Evolutionary conservation across 64 coral and sea anemone species (phyloP), one percentile per base, ranked within the genome.

Genomic region (Montipora capricornis): DNA sequence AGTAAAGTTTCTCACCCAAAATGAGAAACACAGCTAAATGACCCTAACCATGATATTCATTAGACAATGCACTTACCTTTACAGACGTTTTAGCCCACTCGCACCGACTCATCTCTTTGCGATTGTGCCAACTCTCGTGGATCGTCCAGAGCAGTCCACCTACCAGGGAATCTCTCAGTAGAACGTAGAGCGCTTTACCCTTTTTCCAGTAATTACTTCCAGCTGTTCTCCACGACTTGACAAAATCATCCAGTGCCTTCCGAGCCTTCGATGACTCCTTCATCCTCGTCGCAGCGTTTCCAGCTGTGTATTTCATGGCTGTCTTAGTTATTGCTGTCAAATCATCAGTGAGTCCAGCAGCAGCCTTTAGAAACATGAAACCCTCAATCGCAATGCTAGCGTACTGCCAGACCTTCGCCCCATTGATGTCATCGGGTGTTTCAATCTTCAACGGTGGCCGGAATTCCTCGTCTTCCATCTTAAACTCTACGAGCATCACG

Each of bases 131-230:
- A 20, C 15, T 26, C 79, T 92, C 78, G 51, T 78, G 24, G 50
- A 77, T 92, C 14, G 68, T 84, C 90, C 73, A 85, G 7, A 85
- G 45, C 57, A 92, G 82, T 8, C 55, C 90, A 6, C 1, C 0
- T 1, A 1, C 0, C 26, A 0, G 26, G 26, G 45, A 64, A 1
- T 77, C 80, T 12, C 19, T 64, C 9, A 64, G 61, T 7, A 64
- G 61, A 15, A 64, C n/a, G n/a, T n/a, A n/a, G n/a, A n/a, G n/a
- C n/a, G 90, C 90, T 48, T 51, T 86, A 8, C 73, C 90, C 55
- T 92, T 86, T 17, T 20, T 19, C 46, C 69, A 92, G 15, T 49
- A 6, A 83, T 48, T 76, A 1, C 90, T 71, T 17, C 80, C 90
- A 46, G 90, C 79, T 6, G 44, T 37, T 12, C 75, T 74, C 90